Evolutionary conservation across 2,797 vertebrate species (phyloP), one percentile per base, ranked within the genome.

Genomic region (Crocodylus rhombifer): DNA sequence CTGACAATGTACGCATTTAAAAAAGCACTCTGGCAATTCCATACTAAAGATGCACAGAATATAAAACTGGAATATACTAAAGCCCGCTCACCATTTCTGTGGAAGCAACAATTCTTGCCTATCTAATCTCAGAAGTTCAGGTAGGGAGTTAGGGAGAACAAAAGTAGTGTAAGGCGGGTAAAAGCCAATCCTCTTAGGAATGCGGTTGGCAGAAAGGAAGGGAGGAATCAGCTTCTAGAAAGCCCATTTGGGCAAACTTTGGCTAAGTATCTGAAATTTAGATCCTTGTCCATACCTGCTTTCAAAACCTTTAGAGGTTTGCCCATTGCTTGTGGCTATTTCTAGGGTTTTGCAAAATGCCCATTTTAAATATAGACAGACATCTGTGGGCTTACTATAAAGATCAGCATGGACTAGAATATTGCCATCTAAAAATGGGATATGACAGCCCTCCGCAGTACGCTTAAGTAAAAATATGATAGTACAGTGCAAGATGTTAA

Each of bases 11-110:
- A 93, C 94, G 94, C 77, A 89, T 94, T 81, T 95, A 63, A 94
- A 95, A 93, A 93, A 91, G 62, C 65, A 58, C 77, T 90, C 89
- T 87, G 91, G 93, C 94, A 96, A 95, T 92, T 91, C 87, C 86
- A 84, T 84, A 2, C 82, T 63, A 18, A 20, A 42, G 90, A 88
- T 12, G 18, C 28, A 21, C 3, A 17, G 94, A 74, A 90, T 87
- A 87, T 67, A 73, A 84, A 87, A 91, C 36, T 23, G 77, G 76
- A 86, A 76, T 30, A 60, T 6, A 2, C 36, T 21, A 51, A 36
- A 77, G 56, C 26, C 79, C 88, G 15, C 57, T 77, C 28, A 73
- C 81, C 60, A 56, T 84, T 0, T 0, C 73, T 18, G 18, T 16
- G 1, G 23, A n/a, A 74, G 74, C 63, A 62, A 26, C 21, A 30